Evolutionary conservation across 2,113 vertebrate species (phyloP), one percentile per base, ranked within the genome.

Genomic region (Lota lota): DNA sequence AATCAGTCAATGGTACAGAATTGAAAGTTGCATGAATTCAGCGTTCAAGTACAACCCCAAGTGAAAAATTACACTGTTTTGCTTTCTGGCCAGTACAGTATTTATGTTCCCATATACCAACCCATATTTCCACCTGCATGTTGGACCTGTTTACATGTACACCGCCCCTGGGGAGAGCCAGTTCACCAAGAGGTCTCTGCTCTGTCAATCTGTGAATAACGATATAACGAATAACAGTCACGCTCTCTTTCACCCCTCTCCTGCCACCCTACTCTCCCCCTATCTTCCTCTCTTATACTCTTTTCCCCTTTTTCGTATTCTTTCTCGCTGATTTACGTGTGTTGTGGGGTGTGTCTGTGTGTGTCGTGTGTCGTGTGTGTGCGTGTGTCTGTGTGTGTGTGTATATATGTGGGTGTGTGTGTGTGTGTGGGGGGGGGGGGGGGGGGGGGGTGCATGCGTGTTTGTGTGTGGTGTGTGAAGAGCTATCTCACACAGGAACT

Each of bases 101-200:
- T 90, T 89, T 89, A 80, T 89, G 83, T 83, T 18, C 53, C 53
- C 53, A 87, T 71, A 36, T 54, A 15, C 24, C 66, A 61, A 73
- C 82, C 88, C 74, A 15, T 89, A 81, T 90, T 92, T 88, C 70
- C 78, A 91, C 86, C 90, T 79, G 82, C 79, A 89, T 75, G 73
- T 74, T 77, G 58, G 66, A 63, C 1, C 20, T 90, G 87, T 90
- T 91, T 90, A 88, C 24, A 77, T 83, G 67, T 91, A 90, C 89
- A 90, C 87, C 72, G 33, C 62, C 47, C 66, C 40, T 62, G 79
- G 80, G 76, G 72, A 78, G 77, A 69, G 68, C 61, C 20, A 64
- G 78, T 80, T 88, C 84, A 78, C 56, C 67, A 72, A 19, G 59
- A 86, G 88, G 83, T 85, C 79, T 79, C 64, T 64, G 69, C 62